These are phyloP conservation scores for Vanessa tameamea DNA, from an alignment of 1,140 invertebrate genomes.

Conservation along the genomic window DNA sequence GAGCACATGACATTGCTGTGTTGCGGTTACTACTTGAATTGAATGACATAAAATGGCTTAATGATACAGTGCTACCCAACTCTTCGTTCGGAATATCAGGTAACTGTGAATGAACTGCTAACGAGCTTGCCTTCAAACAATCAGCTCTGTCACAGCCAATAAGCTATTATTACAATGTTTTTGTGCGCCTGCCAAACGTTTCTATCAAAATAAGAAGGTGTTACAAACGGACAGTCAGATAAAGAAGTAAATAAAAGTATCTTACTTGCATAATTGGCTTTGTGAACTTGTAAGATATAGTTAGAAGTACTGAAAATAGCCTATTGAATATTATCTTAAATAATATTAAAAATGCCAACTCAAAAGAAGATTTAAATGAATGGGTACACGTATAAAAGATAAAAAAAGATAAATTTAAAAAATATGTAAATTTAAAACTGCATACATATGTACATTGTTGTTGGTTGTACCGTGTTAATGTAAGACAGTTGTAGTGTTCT, in stretches of 20 bases:
- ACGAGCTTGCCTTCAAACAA: slow-evolving; percentile 36
- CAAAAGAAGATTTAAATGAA: no score
- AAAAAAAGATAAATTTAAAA: no score
- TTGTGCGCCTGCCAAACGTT: slow-evolving; percentile 45
- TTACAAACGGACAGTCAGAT: slow-evolving; percentile 3
- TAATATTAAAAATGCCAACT: no score
- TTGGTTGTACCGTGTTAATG: not conserved
- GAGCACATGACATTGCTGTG: slow-evolving; percentile 67
- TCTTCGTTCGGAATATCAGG: slow-evolving; percentile 67
- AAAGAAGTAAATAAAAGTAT: not conserved
- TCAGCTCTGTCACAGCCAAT: slow-evolving; percentile 39
- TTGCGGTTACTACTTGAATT: slow-evolving; percentile 52
- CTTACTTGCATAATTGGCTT: no score
- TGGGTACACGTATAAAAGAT: no score
- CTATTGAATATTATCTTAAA: no score
- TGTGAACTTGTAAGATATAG: no score
- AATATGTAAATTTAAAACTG: no score
- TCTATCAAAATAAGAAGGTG: slow-evolving; percentile 44
- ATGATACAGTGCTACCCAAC: slow-evolving; percentile 54
- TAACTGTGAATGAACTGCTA: slow-evolving; percentile 52
- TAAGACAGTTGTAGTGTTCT: not conserved
- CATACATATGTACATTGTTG: not conserved
- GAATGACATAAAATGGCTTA: slow-evolving; percentile 52
- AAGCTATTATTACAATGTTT: slow-evolving; percentile 41
- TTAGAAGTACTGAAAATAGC: no score